Conservation (phyloP, 1,140 invertebrate species). For the Belonocnema kinseyi region DNA sequence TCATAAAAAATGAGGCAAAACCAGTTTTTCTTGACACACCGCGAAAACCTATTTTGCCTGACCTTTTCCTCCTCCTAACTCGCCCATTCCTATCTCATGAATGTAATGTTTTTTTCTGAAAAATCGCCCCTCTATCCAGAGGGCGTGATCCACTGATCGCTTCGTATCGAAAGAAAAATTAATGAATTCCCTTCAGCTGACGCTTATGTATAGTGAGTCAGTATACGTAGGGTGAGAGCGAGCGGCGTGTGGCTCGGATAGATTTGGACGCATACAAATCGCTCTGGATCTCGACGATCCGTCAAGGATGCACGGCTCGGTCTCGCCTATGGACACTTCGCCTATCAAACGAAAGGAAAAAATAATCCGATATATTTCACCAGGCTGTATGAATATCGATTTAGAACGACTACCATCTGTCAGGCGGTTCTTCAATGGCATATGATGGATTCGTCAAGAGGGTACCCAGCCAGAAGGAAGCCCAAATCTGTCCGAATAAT, state of each 20-base stretch:
- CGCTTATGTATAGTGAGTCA: background rate
- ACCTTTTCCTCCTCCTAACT: background rate
- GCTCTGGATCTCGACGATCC: conserved; percentile 5
- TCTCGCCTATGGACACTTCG: background rate
- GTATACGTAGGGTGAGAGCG: background rate
- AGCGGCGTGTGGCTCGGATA: background rate
- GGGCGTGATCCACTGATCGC: conserved; percentile 7
- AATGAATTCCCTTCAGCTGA: conserved; percentile 8
- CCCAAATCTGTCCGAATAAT: conserved; percentile 51
- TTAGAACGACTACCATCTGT: conserved; percentile 50
- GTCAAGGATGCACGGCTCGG: conserved; percentile 3
- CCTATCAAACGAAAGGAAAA: background rate
- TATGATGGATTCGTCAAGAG: conserved; percentile 53
- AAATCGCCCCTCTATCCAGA: background rate
- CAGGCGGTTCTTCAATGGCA: conserved; percentile 15
- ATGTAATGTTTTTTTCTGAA: background rate
- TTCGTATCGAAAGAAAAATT: conserved; percentile 14
- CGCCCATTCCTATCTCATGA: background rate
- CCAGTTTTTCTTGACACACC: too few relatives aligned
- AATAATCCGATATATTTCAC: conserved; percentile 23
- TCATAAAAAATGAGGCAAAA: too few relatives aligned
- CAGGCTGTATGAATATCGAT: conserved; percentile 45
- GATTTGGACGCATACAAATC: conserved; percentile 11
- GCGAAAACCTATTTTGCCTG: background rate
- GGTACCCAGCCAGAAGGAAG: conserved; percentile 14